phyloP scores from a whole-genome alignment of 1,140 invertebrate species.

The Parasteatoda tepidariorum region DNA sequence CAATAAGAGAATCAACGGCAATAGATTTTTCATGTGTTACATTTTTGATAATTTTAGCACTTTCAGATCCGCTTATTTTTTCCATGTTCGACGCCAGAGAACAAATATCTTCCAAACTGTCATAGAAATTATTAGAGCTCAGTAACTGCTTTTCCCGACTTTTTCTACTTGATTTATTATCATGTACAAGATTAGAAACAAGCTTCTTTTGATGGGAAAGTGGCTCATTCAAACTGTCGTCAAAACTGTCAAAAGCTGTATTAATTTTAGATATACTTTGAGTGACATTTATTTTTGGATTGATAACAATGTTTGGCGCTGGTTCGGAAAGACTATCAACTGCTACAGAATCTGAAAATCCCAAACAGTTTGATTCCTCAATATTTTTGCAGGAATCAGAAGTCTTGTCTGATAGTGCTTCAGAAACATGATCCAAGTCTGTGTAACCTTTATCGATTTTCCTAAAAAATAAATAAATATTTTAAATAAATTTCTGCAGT shows the following conservation, averaged over 20 bases:
- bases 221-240: slow-evolving; percentile 41
- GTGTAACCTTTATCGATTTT: no score
- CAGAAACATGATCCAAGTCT: no score
- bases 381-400: no score
- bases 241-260: slow-evolving; percentile 49
- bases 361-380: neutral
- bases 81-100: slow-evolving; percentile 43
- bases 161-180: neutral
- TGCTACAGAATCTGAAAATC: no score
- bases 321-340: neutral
- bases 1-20: slow-evolving; percentile 34
- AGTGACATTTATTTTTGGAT: neutral
- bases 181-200: no score
- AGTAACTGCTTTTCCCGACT: neutral
- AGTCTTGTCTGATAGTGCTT: no score
- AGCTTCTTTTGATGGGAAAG: no score
- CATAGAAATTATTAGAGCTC: neutral
- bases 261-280: slow-evolving; percentile 20
- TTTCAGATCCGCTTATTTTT: slow-evolving; percentile 25
- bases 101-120: slow-evolving; percentile 48
- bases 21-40: neutral
- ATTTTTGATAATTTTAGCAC: slow-evolving; percentile 18
- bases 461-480: no score
- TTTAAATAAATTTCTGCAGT: no score
- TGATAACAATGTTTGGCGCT: neutral